Conservation (phyloP, 1,140 invertebrate species). For the Pygmarrhopalites habei region DNA sequence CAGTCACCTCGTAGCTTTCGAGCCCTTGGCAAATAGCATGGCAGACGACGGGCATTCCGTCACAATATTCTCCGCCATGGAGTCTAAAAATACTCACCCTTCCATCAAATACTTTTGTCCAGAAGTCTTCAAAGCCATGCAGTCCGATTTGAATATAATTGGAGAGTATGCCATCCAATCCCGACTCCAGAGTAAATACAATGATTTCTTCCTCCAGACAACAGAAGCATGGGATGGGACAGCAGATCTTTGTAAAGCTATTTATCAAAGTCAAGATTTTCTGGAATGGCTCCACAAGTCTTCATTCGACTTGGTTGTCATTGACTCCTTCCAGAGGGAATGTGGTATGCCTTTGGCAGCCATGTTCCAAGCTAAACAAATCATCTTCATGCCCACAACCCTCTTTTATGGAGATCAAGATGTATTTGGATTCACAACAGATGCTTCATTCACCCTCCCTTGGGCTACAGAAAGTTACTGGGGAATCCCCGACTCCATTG, state of each 20-base stretch:
- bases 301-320: neutral
- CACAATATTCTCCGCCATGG: neutral
- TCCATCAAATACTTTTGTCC: neutral
- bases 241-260: too few relatives aligned
- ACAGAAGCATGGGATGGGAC: neutral
- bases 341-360: neutral
- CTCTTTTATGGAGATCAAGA: neutral
- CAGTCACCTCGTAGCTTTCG: neutral
- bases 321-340: neutral
- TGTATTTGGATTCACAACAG: slow-evolving; percentile 6
- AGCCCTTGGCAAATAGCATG: neutral
- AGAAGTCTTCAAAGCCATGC: neutral
- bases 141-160: neutral
- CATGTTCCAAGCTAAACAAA: slow-evolving; percentile 7
- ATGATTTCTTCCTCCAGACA: neutral
- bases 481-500: neutral
- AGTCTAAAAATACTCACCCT: neutral
- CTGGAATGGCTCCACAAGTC: neutral
- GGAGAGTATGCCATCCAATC: neutral
- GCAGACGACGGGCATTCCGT: neutral
- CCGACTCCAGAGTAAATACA: neutral
- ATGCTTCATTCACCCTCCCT: neutral
- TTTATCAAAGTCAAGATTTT: neutral
- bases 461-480: neutral
- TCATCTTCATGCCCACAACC: neutral